phyloP scores from a whole-genome alignment of 1,140 invertebrate species.

The Musca domestica region DNA sequence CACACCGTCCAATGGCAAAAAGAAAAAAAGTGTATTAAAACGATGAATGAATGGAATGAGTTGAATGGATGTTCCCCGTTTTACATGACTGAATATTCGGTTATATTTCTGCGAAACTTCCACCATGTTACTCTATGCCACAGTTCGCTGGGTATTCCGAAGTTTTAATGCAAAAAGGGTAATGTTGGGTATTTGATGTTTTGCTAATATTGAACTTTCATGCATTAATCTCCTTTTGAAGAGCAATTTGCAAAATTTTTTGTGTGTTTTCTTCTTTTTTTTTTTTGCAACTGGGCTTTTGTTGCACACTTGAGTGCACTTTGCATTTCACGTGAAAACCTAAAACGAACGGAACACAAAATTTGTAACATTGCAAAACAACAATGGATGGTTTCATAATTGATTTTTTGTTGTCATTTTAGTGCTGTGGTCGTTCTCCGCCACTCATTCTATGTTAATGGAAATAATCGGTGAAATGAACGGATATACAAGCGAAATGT shows the following conservation, averaged over 20 bases:
- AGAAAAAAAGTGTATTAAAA: too few species aligned
- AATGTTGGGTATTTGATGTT: neutral
- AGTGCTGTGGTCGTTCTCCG: neutral
- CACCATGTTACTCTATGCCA: too few species aligned
- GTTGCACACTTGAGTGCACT: slow-evolving; percentile 5
- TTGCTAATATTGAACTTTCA: slow-evolving; percentile 11
- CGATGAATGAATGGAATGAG: too few species aligned
- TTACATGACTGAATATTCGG: too few species aligned
- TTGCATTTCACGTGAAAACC: neutral
- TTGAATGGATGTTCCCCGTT: too few species aligned
- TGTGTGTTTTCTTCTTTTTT: neutral
- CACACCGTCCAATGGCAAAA: neutral
- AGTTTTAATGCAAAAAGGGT: neutral
- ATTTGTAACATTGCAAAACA: slow-evolving; percentile 3
- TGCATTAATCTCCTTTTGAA: slow-evolving; percentile 9
- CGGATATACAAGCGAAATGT: neutral
- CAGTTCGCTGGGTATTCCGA: neutral
- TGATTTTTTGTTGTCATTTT: slow-evolving; percentile 1
- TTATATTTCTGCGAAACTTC: too few species aligned
- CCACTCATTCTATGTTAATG: neutral
- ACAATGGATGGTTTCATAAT: slow-evolving; percentile 17
- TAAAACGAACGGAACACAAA: neutral
- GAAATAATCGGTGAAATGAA: slow-evolving; percentile 11
- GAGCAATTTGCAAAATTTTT: neutral
- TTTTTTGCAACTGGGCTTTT: neutral